Percentiles rank a stretch among this genome's conserved stretches.
These are phyloP conservation scores for Cavia aperea DNA, from an alignment of 2,113 vertebrate genomes.

Conservation along the genomic window DNA sequence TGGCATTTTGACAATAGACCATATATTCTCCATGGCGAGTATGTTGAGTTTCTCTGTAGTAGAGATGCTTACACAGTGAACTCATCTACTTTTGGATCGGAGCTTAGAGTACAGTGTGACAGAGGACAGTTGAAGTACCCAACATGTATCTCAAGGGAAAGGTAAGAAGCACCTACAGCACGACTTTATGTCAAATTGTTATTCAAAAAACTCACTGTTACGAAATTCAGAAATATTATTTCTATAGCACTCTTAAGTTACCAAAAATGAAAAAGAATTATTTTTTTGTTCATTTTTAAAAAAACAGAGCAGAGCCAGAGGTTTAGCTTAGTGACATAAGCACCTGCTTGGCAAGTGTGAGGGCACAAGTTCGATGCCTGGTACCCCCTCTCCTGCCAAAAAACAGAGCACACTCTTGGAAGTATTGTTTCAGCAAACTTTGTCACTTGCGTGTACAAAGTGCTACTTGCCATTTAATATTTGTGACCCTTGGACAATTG, in stretches of 20 bases:
- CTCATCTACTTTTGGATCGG: slow-evolving; percentile 36
- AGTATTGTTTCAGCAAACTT: background rate
- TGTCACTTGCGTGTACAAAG: background rate
- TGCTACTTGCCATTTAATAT: background rate
- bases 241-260: background rate
- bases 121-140: slow-evolving; percentile 73
- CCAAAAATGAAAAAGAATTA: background rate
- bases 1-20: slow-evolving; percentile 70
- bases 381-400: no score
- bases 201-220: background rate
- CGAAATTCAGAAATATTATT: background rate
- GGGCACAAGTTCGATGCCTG: no score
- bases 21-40: slow-evolving; percentile 77
- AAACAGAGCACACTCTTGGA: background rate
- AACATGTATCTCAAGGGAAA: slow-evolving; percentile 62
- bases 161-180: slow-evolving; percentile 39
- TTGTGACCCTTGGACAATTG: background rate
- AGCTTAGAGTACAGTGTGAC: slow-evolving; percentile 75
- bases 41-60: slow-evolving; percentile 76
- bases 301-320: background rate
- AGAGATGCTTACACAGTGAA: slow-evolving; percentile 50
- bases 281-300: slow-evolving; percentile 19
- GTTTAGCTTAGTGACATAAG: no score
- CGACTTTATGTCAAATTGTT: background rate
- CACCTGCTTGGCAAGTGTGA: no score